Evolutionary conservation across 1,140 invertebrate species (phyloP), one percentile per base, ranked within the genome.

Genomic region (Portunus trituberculatus): DNA sequence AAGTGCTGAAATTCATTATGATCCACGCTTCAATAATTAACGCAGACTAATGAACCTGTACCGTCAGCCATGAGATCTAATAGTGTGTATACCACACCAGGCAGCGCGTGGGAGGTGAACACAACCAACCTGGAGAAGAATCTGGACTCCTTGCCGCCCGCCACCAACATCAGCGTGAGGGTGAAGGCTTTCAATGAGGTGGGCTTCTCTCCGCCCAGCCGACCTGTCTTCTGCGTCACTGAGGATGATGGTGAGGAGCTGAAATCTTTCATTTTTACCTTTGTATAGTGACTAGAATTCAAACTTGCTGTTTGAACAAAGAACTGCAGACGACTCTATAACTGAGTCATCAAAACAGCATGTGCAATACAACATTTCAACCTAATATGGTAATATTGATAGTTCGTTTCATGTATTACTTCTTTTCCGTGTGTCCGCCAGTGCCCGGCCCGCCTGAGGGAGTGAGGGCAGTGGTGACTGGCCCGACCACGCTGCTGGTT

Each of bases 141-240:
- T 31, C 39, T 94, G 14, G 92, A 93, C 39, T 83, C 29, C 10
- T 87, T 96, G 8, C 96, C 96, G 14, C 31, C 96, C 31, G 86
- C 96, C 96, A 97, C 97, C 14, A 97, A 97, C 93, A 97, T 98
- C 96, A 96, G 96, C 91, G 96, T 97, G 46, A 97, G 97, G 59
- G 96, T 98, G 14, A 96, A 97, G 91, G 97, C 97, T 25, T 97
- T 97, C 94, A 98, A 98, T 96, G 96, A 97, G 31, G 97, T 97
- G 67, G 97, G 97, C 39, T 97, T 97, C 92, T 97, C 97, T 32
- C 97, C 97, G 4, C 96, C 97, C 45, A 97, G 97, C 96, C 96
- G 95, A 12, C 96, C 96, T 12, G 93, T 97, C 29, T 95, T 96
- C 46, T 97, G 96, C 25, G 87, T 96, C 28, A 97, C 97, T 28